Conservation (phyloP, 2,113 vertebrate genomes). For the Sturnus vulgaris region DNA sequence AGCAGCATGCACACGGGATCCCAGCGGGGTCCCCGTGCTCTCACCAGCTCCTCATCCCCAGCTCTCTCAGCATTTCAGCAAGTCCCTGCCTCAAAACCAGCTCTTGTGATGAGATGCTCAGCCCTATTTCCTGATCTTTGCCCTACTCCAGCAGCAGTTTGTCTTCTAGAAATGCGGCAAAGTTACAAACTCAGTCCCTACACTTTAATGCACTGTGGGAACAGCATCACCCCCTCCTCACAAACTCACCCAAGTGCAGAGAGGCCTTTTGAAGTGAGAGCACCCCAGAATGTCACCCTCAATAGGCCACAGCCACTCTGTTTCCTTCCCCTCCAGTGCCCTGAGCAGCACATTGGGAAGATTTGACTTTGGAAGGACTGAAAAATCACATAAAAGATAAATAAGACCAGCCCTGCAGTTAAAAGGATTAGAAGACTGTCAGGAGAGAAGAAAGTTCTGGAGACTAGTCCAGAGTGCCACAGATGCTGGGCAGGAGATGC, state of each 20-base stretch:
- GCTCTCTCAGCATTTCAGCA: not conserved
- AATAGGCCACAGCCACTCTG: not conserved
- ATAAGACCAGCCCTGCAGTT: not conserved
- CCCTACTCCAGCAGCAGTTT: not conserved
- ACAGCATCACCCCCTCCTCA: not conserved
- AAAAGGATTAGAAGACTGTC: not conserved
- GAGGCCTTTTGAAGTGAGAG: not conserved
- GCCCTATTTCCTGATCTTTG: not conserved
- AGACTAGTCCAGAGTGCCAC: too few relatives aligned
- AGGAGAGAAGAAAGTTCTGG: not conserved
- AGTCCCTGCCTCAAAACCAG: not conserved
- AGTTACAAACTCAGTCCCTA: not conserved
- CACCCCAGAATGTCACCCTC: not conserved
- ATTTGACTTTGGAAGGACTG: not conserved
- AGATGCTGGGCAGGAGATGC: not conserved
- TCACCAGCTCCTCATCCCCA: not conserved
- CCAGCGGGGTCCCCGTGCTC: not conserved
- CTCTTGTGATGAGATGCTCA: rapidly evolving
- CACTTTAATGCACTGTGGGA: not conserved
- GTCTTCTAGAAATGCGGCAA: not conserved
- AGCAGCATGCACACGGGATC: not conserved
- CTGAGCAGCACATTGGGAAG: not conserved
- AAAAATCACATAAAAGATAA: not conserved
- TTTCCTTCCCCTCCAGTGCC: not conserved
- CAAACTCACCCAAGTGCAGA: not conserved